phyloP scores from a whole-genome alignment of 1,140 invertebrate genomes.

The Halictus rubicundus region DNA sequence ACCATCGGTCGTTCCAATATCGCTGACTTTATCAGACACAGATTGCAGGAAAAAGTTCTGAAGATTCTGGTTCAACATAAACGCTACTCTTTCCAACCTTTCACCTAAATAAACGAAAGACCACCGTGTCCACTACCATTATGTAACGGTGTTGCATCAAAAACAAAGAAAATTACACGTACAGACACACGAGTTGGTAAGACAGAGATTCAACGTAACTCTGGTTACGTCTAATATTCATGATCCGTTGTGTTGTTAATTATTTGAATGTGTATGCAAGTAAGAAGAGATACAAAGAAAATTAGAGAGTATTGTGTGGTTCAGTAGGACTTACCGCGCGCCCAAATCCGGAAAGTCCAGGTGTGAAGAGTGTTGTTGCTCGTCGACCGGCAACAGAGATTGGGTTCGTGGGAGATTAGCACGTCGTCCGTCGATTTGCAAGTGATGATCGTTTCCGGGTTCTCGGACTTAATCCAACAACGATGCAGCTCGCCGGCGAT shows the following conservation, averaged over 20 bases:
- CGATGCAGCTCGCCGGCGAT: conserved; percentile 36
- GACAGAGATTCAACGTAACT: background rate
- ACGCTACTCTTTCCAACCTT: conserved; percentile 83
- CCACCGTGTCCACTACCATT: background rate
- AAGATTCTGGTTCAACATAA: conserved; percentile 87
- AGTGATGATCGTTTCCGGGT: conserved; percentile 25
- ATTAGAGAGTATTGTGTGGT: background rate
- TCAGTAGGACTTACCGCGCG: conserved; percentile 47
- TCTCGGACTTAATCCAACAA: conserved; percentile 47
- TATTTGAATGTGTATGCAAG: too few species aligned
- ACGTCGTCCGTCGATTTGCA: conserved; percentile 7
- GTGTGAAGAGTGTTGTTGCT: conserved; percentile 20
- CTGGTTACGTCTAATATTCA: too few species aligned
- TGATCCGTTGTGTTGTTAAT: too few species aligned
- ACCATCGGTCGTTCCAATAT: conserved; percentile 67
- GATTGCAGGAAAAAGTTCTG: conserved; percentile 86
- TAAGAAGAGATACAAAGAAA: background rate
- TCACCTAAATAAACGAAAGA: conserved; percentile 52
- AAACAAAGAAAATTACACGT: background rate
- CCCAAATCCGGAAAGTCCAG: conserved; percentile 63
- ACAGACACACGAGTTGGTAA: background rate
- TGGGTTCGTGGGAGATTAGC: background rate
- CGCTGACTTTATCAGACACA: conserved; percentile 71
- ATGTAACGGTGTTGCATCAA: background rate
- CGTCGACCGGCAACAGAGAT: conserved; percentile 23